Evolutionary conservation across 2,113 vertebrate species (phyloP), one percentile per base, ranked within the genome.

Genomic region (Ceyx melanurus): DNA sequence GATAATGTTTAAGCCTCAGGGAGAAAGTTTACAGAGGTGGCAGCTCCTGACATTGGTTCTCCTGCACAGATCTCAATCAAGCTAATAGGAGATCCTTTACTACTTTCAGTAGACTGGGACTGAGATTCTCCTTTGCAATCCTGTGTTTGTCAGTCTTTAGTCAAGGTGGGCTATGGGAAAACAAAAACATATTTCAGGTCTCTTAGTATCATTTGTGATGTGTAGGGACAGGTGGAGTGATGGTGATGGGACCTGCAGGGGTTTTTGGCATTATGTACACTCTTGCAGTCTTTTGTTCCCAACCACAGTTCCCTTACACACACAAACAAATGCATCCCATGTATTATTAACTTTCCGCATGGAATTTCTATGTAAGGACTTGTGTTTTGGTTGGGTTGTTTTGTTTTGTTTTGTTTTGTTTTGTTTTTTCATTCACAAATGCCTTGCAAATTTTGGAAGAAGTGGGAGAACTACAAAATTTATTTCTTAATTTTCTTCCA

Each of bases 151-250:
- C 37, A 9, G 2, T 28, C 50, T 40, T 76, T 51, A 37, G 6
- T 15, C 29, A 57, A 70, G 12, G 8, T 7, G 5, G 8, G 3
- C 26, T 65, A 13, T 19, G 29, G 9, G 5, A 13, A 10, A 57
- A 70, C 37, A 42, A 42, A 45, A 40, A 4, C 0, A 0, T 4
- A 2, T 16, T 85, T 65, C 19, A 29, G 17, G 10, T 56, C 19
- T 45, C 33, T n/a, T 54, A 33, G 25, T 62, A 7, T 5, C 0
- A 23, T 72, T 17, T 43, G 21, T n/a, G 46, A 33, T 45, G 8
- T 15, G 8, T 48, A 42, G 26, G 17, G 61, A 61, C 3, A 15
- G 11, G 8, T 29, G 21, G n/a, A 57, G 5, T 6, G 13, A 26
- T 67, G 10, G 10, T 57, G 13, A 4, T n/a, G 15, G 25, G 22